phyloP scores from a whole-genome alignment of 1,140 invertebrate genomes.

The Pollicipes pollicipes region DNA sequence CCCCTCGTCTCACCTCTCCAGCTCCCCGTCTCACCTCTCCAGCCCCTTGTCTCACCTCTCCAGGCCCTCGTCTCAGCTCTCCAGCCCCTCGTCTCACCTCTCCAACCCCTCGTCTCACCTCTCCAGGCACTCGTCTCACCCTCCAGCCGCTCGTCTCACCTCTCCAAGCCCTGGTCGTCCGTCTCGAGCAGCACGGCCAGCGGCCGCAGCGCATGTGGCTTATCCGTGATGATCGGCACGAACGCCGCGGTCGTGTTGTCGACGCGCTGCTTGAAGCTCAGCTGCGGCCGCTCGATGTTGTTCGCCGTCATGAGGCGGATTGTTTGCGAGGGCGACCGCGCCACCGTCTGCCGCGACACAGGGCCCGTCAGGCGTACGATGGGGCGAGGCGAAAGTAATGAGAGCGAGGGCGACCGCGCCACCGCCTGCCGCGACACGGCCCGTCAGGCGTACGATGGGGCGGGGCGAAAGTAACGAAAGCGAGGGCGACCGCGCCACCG shows the following conservation, averaged over 20 bases:
- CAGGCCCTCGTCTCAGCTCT: no score
- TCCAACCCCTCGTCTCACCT: no score
- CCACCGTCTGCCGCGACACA: background rate
- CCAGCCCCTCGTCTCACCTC: no score
- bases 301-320: constrained; percentile 48
- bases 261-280: constrained; percentile 64
- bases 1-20: no score
- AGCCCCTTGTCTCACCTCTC: no score
- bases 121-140: no score
- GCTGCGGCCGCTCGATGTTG: constrained; percentile 62
- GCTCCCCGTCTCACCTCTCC: no score
- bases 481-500: constrained; percentile 4
- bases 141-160: constrained; percentile 19
- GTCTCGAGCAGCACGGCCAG: constrained; percentile 49
- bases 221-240: constrained; percentile 60
- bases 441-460: no score
- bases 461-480: no score
- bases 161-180: constrained; percentile 35
- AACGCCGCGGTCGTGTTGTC: constrained; percentile 60
- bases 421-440: background rate
- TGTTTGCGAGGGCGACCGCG: constrained; percentile 10
- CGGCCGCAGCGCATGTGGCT: constrained; percentile 73
- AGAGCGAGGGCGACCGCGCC: no score
- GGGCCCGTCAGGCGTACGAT: no score
- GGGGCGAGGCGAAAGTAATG: no score